Conservation (phyloP, 1,140 invertebrate species). For the Euborellia annulipes region DNA sequence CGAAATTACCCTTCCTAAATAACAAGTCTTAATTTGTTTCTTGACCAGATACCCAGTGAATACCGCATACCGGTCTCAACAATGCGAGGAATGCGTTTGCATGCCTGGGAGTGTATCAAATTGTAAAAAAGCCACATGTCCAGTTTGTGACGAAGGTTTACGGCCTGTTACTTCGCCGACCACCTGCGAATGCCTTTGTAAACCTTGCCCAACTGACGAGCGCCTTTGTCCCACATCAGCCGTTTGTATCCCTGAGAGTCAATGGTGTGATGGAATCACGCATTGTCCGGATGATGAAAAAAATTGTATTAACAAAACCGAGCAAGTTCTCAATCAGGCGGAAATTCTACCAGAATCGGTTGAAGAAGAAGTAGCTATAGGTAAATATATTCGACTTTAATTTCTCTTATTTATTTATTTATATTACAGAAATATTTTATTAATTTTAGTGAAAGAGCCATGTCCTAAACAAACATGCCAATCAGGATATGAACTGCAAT, state of each 20-base stretch:
- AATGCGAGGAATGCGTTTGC: slow-evolving; percentile 64
- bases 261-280: slow-evolving; percentile 67
- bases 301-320: slow-evolving; percentile 32
- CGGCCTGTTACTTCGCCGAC: slow-evolving; percentile 31
- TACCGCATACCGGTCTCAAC: slow-evolving; percentile 42
- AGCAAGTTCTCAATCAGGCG: no score
- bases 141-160: slow-evolving; percentile 25
- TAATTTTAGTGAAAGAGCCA: no score
- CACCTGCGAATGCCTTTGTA: slow-evolving; percentile 55
- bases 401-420: no score
- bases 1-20: no score
- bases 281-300: slow-evolving; percentile 75
- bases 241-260: slow-evolving; percentile 48
- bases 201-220: slow-evolving; percentile 45
- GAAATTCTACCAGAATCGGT: no score
- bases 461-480: no score
- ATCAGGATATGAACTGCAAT: background rate
- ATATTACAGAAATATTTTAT: no score
- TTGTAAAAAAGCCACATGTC: slow-evolving; percentile 31
- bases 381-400: no score
- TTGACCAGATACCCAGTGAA: slow-evolving; percentile 47
- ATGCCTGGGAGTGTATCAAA: slow-evolving; percentile 45
- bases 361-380: no score
- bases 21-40: no score
- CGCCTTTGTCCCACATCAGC: slow-evolving; percentile 49